phyloP scores from a whole-genome alignment of 2,113 vertebrate genomes.

The Macrotis lagotis region DNA sequence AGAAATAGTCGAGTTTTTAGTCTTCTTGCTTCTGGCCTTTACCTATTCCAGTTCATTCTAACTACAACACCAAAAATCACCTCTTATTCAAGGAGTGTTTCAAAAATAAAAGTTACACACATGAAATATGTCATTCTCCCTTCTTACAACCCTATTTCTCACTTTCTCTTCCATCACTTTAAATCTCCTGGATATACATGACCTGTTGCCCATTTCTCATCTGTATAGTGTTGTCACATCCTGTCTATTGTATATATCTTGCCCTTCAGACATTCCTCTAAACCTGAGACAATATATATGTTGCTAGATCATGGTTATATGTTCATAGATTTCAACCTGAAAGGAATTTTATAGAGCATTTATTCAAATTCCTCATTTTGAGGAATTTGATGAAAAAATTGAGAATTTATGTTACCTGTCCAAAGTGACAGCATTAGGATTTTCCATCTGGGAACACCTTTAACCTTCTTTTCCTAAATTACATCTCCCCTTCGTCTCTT shows the following conservation, averaged over 20 bases:
- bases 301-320: neutral
- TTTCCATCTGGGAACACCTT: neutral
- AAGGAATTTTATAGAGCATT: neutral
- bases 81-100: neutral
- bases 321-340: neutral
- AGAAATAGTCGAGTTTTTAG: constrained; percentile 5
- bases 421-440: neutral
- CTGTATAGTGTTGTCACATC: neutral
- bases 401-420: neutral
- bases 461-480: neutral
- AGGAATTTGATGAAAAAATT: neutral
- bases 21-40: neutral
- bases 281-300: neutral
- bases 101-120: neutral
- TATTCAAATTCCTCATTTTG: neutral
- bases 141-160: neutral
- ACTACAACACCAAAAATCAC: neutral
- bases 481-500: neutral
- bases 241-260: neutral
- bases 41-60: neutral
- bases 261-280: neutral
- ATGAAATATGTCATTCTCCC: neutral
- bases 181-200: neutral
- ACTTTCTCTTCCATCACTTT: neutral
- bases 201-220: neutral